These are phyloP conservation scores for Acanthosepion esculentum DNA, from an alignment of 2,888 invertebrate genomes.

Conservation along the genomic window DNA sequence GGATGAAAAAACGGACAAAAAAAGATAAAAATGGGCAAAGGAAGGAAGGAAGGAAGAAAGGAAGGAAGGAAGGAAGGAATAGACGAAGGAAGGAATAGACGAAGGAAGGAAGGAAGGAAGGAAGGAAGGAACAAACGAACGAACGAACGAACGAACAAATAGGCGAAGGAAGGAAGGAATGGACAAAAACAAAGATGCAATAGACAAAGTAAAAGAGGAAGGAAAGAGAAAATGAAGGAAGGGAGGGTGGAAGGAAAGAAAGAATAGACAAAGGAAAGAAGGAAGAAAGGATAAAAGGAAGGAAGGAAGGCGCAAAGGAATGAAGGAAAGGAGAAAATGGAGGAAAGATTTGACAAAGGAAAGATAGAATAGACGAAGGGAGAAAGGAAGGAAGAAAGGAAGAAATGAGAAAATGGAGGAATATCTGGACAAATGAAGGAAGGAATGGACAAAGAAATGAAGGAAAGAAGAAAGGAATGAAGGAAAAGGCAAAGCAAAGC, in stretches of 20 bases:
- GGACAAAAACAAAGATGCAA: too few relatives aligned
- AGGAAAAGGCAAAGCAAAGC: too few relatives aligned
- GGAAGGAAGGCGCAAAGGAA: too few relatives aligned
- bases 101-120: neutral
- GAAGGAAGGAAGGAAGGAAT: accelerated
- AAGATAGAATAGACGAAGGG: neutral
- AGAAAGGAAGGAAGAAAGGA: neutral
- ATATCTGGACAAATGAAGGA: too few relatives aligned
- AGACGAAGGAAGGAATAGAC: neutral
- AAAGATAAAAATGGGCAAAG: too few relatives aligned
- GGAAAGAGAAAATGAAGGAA: accelerated
- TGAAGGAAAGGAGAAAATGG: neutral
- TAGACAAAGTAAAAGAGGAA: accelerated
- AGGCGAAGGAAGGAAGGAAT: accelerated
- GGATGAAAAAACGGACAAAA: too few relatives aligned
- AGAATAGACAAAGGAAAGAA: neutral
- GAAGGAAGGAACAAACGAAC: neutral
- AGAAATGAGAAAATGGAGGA: neutral
- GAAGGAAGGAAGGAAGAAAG: too few relatives aligned
- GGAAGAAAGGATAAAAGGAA: neutral
- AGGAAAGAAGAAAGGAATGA: too few relatives aligned
- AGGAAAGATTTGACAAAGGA: accelerated
- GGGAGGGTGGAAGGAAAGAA: too few relatives aligned
- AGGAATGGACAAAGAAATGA: too few relatives aligned
- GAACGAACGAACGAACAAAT: accelerated